Evolutionary conservation across 2,888 invertebrate genomes (phyloP).

Genomic region (Synanthedon myopaeformis): DNA sequence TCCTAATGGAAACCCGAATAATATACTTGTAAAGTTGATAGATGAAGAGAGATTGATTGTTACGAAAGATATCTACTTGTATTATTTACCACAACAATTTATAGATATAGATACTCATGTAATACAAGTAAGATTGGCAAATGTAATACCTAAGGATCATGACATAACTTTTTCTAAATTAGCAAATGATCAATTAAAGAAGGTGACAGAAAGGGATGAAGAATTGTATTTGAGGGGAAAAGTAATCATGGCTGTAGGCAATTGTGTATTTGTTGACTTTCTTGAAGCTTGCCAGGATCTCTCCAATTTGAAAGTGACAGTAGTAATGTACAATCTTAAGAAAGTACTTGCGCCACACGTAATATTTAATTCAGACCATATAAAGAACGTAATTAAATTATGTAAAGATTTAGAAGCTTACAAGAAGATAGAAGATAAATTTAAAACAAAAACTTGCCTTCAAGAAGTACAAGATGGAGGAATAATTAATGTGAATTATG

Average conservation of each 20-base stretch:
- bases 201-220: slow-evolving; percentile 32
- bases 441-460: background rate
- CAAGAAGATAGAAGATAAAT: background rate
- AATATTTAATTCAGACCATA: slow-evolving; percentile 53
- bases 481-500: too few relatives aligned
- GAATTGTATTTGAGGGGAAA: slow-evolving; percentile 48
- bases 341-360: slow-evolving; percentile 57
- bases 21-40: slow-evolving; percentile 65
- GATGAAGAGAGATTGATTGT: slow-evolving; percentile 69
- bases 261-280: slow-evolving; percentile 75
- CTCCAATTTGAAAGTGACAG: slow-evolving; percentile 49
- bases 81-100: slow-evolving; percentile 62
- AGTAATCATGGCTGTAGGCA: slow-evolving; percentile 69
- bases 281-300: slow-evolving; percentile 70
- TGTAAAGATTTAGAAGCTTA: slow-evolving; percentile 25
- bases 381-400: slow-evolving; percentile 53
- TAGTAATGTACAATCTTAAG: slow-evolving; percentile 67
- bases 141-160: slow-evolving; percentile 45
- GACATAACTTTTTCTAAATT: slow-evolving; percentile 48
- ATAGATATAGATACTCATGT: slow-evolving; percentile 53
- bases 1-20: slow-evolving; percentile 30
- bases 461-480: too few relatives aligned
- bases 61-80: slow-evolving; percentile 47
- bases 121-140: slow-evolving; percentile 40
- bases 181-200: slow-evolving; percentile 31